A percentile compares a stretch with the other conserved stretches of the same genome.
These are phyloP conservation scores for Oreortyx pictus DNA, from an alignment of 2,797 vertebrate genomes.

Conservation along the genomic window DNA sequence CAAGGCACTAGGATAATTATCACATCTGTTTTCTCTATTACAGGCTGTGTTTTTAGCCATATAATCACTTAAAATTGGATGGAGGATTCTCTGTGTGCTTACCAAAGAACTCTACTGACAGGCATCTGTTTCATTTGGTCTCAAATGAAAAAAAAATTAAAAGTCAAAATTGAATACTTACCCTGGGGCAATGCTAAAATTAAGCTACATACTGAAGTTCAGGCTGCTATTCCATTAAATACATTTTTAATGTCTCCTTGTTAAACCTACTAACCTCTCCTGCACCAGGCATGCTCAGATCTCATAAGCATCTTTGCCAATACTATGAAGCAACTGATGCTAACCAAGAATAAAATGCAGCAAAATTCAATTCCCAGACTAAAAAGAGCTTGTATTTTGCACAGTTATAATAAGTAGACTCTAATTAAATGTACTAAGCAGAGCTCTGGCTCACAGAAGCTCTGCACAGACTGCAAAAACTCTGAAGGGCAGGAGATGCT, in stretches of 20 bases:
- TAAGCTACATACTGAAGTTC: constrained; percentile 23
- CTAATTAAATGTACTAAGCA: constrained; percentile 52
- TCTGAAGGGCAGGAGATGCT: constrained; percentile 44
- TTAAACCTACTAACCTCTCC: constrained; percentile 44
- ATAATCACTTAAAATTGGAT: constrained; percentile 53
- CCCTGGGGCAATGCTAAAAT: constrained; percentile 54
- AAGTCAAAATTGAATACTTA: constrained; percentile 35
- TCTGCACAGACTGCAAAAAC: constrained; percentile 42
- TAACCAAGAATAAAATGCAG: constrained; percentile 45
- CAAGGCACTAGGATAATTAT: constrained; percentile 55
- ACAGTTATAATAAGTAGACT: constrained; percentile 37
- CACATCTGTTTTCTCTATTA: constrained; percentile 59
- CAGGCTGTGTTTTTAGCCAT: constrained; percentile 47
- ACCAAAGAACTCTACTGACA: constrained; percentile 12
- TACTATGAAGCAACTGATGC: constrained; percentile 36
- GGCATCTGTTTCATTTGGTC: constrained; percentile 64
- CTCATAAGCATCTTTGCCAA: constrained; percentile 46
- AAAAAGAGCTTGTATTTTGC: constrained; percentile 56
- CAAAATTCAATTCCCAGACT: constrained; percentile 57
- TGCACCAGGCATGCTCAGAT: constrained; percentile 47
- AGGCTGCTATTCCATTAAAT: constrained; percentile 52
- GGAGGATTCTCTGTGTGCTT: constrained; percentile 51
- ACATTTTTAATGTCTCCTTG: constrained; percentile 48
- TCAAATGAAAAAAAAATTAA: background rate
- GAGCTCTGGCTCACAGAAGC: constrained; percentile 37